Evolutionary conservation across 2,113 vertebrate species (phyloP), one percentile per base, ranked within the genome.

Genomic region (Coryphaenoides rupestris): DNA sequence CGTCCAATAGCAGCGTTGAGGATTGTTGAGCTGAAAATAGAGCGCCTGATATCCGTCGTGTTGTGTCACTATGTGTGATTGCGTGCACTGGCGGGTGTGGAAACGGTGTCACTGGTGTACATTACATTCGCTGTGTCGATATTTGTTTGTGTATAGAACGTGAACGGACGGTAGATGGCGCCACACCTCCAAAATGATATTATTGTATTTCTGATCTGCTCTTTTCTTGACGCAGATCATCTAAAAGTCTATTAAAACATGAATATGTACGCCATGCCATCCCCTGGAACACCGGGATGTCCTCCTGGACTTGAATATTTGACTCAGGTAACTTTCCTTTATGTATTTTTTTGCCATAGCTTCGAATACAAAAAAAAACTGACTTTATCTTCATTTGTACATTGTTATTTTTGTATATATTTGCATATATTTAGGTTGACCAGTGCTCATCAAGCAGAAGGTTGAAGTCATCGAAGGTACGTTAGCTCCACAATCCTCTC

Each of bases 371-470:
- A 45, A 33, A 9, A 2, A 33, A 33, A 33, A 9, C 28, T 5
- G 6, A 4, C 26, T 47, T 47, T 49, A 49, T 49, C 3, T 3
- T 49, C 14, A 49, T 4, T 49, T 49, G 17, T 49, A 13, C 21
- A 55, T 3, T 10, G 12, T 7, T 21, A 21, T 21, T 23, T 49
- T 17, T 17, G 5, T 49, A 16, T 49, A 49, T 14, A 14, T 14
- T 14, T 49, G 14, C 33, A 50, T 5, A 17, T 50, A 50, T 85
- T 74, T 77, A 99, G 97, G 79, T 99, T 80, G 95, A 98, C 82
- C 93, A 88, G 77, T 98, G 16, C 94, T 99, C 74, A 92, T 99
- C 86, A 96, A 99, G 85, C 96, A 98, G 86, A 95, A 98, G 77
- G 94, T 98, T 21, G 96, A 99, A 19, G 83, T 97, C 57, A 88